Evolutionary conservation across 1,140 invertebrate genomes (phyloP).

Genomic region (Drosophila murphyi): DNA sequence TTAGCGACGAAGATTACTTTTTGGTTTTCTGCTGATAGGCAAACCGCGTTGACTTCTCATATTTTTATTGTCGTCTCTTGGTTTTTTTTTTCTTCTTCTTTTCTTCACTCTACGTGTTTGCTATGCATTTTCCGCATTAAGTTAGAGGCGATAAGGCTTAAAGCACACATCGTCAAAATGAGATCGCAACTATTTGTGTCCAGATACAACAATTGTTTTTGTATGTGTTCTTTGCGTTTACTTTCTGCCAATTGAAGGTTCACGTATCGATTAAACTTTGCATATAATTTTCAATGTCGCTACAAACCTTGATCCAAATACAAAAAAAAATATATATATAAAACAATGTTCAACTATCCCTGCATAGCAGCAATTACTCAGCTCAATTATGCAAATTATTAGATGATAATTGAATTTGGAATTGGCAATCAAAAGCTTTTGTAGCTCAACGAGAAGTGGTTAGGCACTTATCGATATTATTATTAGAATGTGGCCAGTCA

Average conservation of each 20-base stretch:
- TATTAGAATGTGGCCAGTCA: neutral
- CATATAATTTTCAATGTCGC: constrained; percentile 77
- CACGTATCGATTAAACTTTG: constrained; percentile 79
- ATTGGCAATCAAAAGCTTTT: constrained; percentile 29
- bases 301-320: constrained; percentile 65
- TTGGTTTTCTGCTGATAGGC: constrained; percentile 55
- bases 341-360: constrained; percentile 44
- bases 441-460: constrained; percentile 1
- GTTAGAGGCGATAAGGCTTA: constrained; percentile 5
- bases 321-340: constrained; percentile 4
- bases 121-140: constrained; percentile 63
- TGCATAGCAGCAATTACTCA: constrained; percentile 20
- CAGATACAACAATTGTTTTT: constrained; percentile 10
- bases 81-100: constrained; percentile 50
- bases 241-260: constrained; percentile 55
- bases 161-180: constrained; percentile 16
- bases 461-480: constrained; percentile 20
- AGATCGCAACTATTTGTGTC: constrained; percentile 12
- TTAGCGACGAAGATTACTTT: constrained; percentile 46
- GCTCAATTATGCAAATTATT: constrained; percentile 68
- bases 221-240: constrained; percentile 38
- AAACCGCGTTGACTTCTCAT: constrained; percentile 65
- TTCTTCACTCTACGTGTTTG: constrained; percentile 61
- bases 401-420: constrained; percentile 31
- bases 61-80: constrained; percentile 65